A percentile compares a stretch with the other conserved stretches of the same genome.
Evolutionary conservation across 2,797 vertebrate genomes (phyloP).

Genomic region (Chaenodraco wilsoni): DNA sequence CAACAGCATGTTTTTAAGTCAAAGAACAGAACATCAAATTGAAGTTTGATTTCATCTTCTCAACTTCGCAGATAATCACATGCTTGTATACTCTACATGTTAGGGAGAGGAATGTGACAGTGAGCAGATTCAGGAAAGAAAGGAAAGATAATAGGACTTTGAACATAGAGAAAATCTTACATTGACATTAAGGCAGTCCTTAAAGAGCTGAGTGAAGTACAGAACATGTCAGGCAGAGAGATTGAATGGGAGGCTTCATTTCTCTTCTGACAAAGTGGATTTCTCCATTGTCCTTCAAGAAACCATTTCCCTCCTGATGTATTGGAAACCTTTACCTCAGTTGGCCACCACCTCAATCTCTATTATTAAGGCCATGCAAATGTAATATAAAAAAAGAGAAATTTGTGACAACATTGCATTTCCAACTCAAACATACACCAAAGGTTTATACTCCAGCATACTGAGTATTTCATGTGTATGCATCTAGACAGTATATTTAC

Average conservation of each 20-base stretch:
- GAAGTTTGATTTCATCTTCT: constrained; percentile 47
- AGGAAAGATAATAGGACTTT: constrained; percentile 39
- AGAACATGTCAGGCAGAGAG: constrained; percentile 8
- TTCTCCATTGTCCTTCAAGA: neutral
- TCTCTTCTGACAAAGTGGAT: constrained; percentile 1
- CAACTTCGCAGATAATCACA: too few species aligned
- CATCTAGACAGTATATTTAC: neutral
- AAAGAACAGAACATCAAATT: constrained; percentile 23
- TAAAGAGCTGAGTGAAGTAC: constrained; percentile 23
- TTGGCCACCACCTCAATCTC: constrained; percentile 36
- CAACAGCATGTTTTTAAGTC: constrained; percentile 1
- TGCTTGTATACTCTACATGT: constrained; percentile 2
- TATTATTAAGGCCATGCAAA: constrained; percentile 44
- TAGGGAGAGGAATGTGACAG: constrained; percentile 36
- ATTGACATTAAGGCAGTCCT: constrained; percentile 16
- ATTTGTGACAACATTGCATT: constrained; percentile 42
- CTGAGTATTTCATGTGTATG: constrained; percentile 1
- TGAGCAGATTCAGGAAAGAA: constrained; percentile 49
- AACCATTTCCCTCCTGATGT: neutral
- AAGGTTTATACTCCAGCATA: constrained; percentile 17
- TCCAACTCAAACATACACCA: constrained; percentile 16
- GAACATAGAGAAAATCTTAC: constrained; percentile 34
- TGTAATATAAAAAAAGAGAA: constrained; percentile 18
- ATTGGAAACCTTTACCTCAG: constrained; percentile 6
- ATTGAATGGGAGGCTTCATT: constrained; percentile 8